Evolutionary conservation across 2,888 invertebrate species (phyloP).

Genomic region (Odontomyia ornata): DNA sequence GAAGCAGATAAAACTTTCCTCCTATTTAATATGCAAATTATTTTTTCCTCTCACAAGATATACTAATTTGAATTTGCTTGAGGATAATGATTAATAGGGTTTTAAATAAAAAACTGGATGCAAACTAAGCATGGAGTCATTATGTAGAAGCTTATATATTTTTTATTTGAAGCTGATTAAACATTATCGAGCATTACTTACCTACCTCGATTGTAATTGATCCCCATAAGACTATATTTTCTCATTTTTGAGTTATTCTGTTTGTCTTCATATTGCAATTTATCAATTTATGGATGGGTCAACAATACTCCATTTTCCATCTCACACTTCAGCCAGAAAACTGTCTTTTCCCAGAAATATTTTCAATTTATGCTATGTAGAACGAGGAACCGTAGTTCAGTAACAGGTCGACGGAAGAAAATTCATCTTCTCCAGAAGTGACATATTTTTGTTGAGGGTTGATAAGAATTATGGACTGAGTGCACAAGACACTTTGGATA

Average conservation of each 20-base stretch:
- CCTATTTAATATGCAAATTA: conserved; percentile 32
- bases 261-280: not conserved
- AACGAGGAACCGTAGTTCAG: not conserved
- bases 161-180: too few relatives aligned
- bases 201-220: too few relatives aligned
- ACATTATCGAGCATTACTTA: too few relatives aligned
- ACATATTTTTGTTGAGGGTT: conserved; percentile 33
- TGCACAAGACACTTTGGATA: not conserved
- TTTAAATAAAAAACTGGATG: not conserved
- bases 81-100: conserved; percentile 22
- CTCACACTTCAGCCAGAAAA: not conserved
- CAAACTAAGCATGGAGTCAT: not conserved
- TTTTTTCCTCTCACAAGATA: conserved; percentile 19
- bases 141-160: too few relatives aligned
- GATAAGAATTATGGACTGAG: conserved; percentile 37
- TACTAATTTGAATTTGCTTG: not conserved
- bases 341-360: not conserved
- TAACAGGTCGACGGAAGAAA: conserved; percentile 19
- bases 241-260: not conserved
- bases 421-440: conserved; percentile 33
- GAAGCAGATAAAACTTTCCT: conserved; percentile 27
- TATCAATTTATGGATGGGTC: not conserved
- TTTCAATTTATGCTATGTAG: not conserved
- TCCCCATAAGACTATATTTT: too few relatives aligned
- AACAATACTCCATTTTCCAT: not conserved